phyloP scores from a whole-genome alignment of 2,888 invertebrate species.

The Liodrosophila aerea region DNA sequence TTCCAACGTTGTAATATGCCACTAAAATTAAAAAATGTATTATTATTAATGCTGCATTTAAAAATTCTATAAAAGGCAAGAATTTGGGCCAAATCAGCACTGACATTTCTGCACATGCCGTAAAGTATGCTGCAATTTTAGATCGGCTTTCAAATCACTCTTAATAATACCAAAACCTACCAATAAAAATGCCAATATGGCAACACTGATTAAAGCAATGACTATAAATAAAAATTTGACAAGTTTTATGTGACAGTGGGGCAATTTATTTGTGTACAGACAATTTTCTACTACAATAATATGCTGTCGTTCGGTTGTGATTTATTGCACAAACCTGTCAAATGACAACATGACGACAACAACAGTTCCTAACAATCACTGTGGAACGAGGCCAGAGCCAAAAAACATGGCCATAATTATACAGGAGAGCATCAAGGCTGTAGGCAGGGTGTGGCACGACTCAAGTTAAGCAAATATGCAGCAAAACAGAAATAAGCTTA shows the following conservation, averaged over 20 bases:
- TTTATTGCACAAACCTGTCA: conserved; percentile 58
- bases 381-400: background rate
- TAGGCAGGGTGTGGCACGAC: background rate
- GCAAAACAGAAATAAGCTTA: background rate
- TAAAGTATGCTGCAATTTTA: too few species aligned
- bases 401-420: conserved; percentile 43
- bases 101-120: too few species aligned
- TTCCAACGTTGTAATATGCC: too few species aligned
- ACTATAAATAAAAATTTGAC: conserved; percentile 26
- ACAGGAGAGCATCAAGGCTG: conserved; percentile 3
- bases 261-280: conserved; percentile 49
- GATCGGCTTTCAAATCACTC: too few species aligned
- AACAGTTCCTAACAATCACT: background rate
- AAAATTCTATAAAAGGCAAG: too few species aligned
- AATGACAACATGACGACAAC: conserved; percentile 50
- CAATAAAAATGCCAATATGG: too few species aligned
- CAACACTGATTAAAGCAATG: conserved; percentile 19
- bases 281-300: conserved; percentile 31
- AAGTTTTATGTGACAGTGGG: conserved; percentile 17
- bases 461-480: background rate
- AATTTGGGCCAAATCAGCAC: too few species aligned
- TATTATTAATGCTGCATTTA: too few species aligned
- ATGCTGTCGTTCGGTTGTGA: conserved; percentile 50
- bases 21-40: too few species aligned
- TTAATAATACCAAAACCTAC: too few species aligned